Evolutionary conservation across 2,888 invertebrate species (phyloP), one percentile per base, ranked within the genome.

Genomic region (Drosophila stalkeri): DNA sequence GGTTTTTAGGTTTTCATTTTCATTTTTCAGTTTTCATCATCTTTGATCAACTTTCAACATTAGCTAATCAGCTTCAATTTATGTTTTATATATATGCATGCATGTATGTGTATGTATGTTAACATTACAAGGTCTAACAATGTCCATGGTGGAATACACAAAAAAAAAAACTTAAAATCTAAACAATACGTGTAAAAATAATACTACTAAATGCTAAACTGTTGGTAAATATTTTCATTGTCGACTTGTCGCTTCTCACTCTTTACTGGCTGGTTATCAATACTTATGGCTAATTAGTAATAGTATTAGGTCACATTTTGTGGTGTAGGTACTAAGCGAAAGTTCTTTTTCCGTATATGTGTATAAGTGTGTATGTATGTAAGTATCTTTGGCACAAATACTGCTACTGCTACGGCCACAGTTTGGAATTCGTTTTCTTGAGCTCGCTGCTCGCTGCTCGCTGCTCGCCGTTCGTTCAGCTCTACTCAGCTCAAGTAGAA

Each of bases 351-450:
- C 20, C 77, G 56, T 55, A 23, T 23, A 6, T 20, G 12, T 18
- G 1, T 41, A 14, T 39, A 55, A 16, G 55, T 18, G 43, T 33
- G 33, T 79, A 60, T 62, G 62, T 64, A 51, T 35, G 54, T 71
- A 74, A 68, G 86, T 82, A 85, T 87, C 86, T 90, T 87, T 87
- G 86, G 86, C 89, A 85, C 84, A 78, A 90, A 90, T 87, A 87
- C 86, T 88, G 91, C 64, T 72, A 71, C 55, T 55, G 54, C 27
- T 72, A 71, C 55, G 31, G 41, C 27, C 18, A 43, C 55, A 52
- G 69, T 47, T 65, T 33, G 20, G 27, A 33, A 49, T 52, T 60
- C 37, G 8, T 39, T 37, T 27, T 12, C 18, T 27, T 39, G 12
- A 12, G 18, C 9, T 43, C 16, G 37, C 6, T n/a, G 35, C 12